Evolutionary conservation across 2,888 invertebrate genomes (phyloP).

Genomic region (Physocephala rufipes): DNA sequence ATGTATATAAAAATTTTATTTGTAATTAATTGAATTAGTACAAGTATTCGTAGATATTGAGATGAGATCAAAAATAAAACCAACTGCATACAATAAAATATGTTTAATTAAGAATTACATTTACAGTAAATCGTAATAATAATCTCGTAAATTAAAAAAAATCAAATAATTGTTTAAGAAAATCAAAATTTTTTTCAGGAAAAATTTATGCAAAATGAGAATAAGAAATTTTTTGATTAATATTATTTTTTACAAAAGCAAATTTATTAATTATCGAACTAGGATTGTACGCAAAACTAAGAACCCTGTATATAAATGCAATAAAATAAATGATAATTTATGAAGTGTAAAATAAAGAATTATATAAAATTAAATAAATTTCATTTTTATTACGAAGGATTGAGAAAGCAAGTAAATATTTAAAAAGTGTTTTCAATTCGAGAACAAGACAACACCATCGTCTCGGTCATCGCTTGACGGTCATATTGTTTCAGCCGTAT

Average conservation of each 20-base stretch:
- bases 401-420: neutral
- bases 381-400: neutral
- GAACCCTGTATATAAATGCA: neutral
- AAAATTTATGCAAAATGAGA: neutral
- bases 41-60: too few species aligned
- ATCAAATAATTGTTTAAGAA: neutral
- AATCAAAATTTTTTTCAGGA: neutral
- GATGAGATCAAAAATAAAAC: neutral
- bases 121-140: neutral
- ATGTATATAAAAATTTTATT: too few species aligned
- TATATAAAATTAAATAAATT: conserved; percentile 17
- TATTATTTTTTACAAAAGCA: conserved; percentile 22
- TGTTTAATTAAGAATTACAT: conserved; percentile 2
- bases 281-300: neutral
- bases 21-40: too few species aligned
- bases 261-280: conserved; percentile 15
- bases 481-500: too few species aligned
- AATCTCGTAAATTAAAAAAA: too few species aligned
- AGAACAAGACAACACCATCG: too few species aligned
- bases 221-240: neutral
- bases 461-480: too few species aligned
- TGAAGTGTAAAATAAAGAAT: conserved; percentile 33
- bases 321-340: conserved; percentile 6
- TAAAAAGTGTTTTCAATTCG: neutral
- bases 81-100: neutral